phyloP scores from a whole-genome alignment of 2,888 invertebrate species.

The Hedya salicella region DNA sequence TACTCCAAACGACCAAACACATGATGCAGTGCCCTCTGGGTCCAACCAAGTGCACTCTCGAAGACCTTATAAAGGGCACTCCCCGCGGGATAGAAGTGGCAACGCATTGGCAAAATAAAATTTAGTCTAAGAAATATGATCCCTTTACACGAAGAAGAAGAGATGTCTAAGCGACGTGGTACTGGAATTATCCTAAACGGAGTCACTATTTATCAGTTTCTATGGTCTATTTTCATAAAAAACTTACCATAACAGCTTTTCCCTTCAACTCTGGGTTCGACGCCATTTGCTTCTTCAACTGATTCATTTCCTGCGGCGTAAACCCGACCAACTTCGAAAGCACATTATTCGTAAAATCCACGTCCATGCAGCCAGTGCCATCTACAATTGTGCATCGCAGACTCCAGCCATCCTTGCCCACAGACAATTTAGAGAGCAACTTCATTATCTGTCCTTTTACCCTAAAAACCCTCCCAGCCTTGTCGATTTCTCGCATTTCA shows the following conservation, averaged over 20 bases:
- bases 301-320: conserved; percentile 76
- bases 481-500: conserved; percentile 61
- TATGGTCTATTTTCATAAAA: too few species aligned
- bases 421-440: conserved; percentile 82
- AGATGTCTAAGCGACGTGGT: too few species aligned
- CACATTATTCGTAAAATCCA: conserved; percentile 84
- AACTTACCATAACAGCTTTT: conserved; percentile 66
- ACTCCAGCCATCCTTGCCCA: conserved; percentile 82
- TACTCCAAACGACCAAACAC: too few species aligned
- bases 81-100: too few species aligned
- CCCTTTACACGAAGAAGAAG: too few species aligned
- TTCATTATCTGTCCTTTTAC: conserved; percentile 85
- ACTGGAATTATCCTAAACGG: too few species aligned
- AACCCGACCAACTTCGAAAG: conserved; percentile 80
- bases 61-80: too few species aligned
- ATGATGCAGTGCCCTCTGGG: too few species aligned
- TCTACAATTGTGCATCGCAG: conserved; percentile 85
- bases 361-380: conserved; percentile 81
- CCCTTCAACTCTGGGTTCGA: conserved; percentile 67
- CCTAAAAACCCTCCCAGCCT: conserved; percentile 74
- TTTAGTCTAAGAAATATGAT: too few species aligned
- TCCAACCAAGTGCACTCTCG: too few species aligned
- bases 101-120: too few species aligned
- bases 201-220: too few species aligned
- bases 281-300: conserved; percentile 69